Base-by-base conservation (phyloP, 92 coral and sea anemone species). In the Parazoanthus darwini region DNA sequence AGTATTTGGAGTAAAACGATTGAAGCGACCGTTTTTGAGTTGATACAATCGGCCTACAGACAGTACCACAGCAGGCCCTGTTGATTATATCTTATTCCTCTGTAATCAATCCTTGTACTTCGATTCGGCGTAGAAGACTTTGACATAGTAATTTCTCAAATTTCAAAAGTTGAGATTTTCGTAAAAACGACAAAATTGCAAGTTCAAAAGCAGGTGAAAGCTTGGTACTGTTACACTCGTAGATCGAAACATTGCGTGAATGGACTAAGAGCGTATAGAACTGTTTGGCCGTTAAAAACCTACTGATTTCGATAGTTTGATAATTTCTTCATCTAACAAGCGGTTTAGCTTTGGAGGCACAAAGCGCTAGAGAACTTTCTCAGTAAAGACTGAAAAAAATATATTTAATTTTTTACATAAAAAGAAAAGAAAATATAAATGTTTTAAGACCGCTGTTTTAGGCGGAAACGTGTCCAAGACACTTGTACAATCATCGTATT, bases 391-490 rank as follows among this genome's bases (percentile, higher is more conserved):
- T 50, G 8, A 48, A 79, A 35, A 37, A 81, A 29, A 29, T 29
- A 1, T 81, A 22, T 36, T 58, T 36, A 20, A 33, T 22, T 63
- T 59, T 59, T 63, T 81, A 56, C 25, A 63, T 66, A 15, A 66
- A 63, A 58, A 23, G 58, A 18, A 33, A 63, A 63, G 48, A 35
- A 29, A 29, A 38, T 20, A 23, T 26, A 81, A 36, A 13, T 18
- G 6, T 81, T 58, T 59, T 36, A 63, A 10, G 48, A 50, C 74
- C 85, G 74, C 74, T 23, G 73, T 81, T 81, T 23, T 81, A 59
- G 68, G 74, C 74, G 71, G 68, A 50, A 81, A 38, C 29, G 85
- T 81, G 85, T 81, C 74, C 14, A 81, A 63, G 85, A 59, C 74
- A 81, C 65, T 36, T 54, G 25, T 22, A 77, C 42, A 25, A 26